Evolutionary conservation across 2,113 vertebrate genomes (phyloP).

Genomic region (Amblyopsis rosae): DNA sequence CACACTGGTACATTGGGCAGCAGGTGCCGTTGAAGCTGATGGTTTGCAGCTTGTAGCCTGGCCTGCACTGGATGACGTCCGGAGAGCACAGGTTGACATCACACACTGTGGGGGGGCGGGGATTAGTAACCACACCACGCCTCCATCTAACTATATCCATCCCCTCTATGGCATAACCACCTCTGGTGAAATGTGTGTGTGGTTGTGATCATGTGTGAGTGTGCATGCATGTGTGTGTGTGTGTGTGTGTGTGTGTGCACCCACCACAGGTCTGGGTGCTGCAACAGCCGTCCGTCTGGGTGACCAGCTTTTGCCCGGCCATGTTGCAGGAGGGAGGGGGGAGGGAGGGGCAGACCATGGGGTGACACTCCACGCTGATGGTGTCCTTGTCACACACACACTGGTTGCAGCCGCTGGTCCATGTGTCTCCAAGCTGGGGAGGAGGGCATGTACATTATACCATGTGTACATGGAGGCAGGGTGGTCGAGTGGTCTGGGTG

Average conservation of each 20-base stretch:
- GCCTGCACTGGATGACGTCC: conserved; percentile 19
- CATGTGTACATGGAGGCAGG: too few species aligned
- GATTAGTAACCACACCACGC: neutral
- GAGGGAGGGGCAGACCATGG: conserved; percentile 25
- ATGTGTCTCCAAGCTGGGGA: conserved; percentile 9
- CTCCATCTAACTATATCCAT: neutral
- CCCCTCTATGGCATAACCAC: too few species aligned
- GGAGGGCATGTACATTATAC: too few species aligned
- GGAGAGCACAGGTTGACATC: conserved; percentile 25
- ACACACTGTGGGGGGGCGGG: conserved; percentile 27
- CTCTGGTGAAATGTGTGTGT: too few species aligned
- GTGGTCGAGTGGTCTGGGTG: too few species aligned
- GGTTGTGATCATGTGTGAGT: too few species aligned
- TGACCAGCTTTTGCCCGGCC: conserved; percentile 44
- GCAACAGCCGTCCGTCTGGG: conserved; percentile 45
- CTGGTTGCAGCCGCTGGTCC: conserved; percentile 38
- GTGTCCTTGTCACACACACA: conserved; percentile 46
- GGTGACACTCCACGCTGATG: neutral
- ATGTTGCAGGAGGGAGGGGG: conserved; percentile 32
- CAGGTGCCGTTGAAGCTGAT: conserved; percentile 36
- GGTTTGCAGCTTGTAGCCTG: conserved; percentile 17
- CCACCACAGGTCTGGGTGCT: conserved; percentile 45
- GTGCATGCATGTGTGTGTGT: too few species aligned
- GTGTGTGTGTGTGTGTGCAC: neutral
- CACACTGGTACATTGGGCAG: conserved; percentile 37